Conservation (phyloP, 2,888 invertebrate species). For the Heliconius sara region DNA sequence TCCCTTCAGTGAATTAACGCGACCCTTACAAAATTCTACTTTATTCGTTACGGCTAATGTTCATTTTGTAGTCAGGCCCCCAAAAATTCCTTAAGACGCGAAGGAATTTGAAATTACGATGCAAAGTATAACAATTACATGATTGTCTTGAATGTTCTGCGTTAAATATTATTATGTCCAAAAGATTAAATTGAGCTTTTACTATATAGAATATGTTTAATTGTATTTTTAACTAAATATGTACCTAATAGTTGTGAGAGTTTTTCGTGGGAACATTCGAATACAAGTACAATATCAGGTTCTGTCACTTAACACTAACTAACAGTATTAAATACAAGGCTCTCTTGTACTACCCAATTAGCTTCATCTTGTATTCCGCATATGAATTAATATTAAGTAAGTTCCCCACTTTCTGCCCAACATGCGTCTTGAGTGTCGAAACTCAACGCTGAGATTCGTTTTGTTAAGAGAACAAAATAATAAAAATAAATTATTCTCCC, state of each 20-base stretch:
- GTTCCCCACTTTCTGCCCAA: too few species aligned
- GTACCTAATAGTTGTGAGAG: too few species aligned
- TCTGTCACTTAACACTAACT: background rate
- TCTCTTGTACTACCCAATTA: too few species aligned
- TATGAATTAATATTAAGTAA: too few species aligned
- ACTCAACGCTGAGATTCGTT: too few species aligned
- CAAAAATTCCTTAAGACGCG: slow-evolving; percentile 6
- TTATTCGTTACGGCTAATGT: slow-evolving; percentile 20
- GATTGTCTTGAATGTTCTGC: slow-evolving; percentile 19
- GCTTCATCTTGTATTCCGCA: too few species aligned
- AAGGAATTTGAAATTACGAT: slow-evolving; percentile 22
- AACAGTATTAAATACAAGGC: background rate
- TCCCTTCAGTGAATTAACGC: slow-evolving; percentile 15
- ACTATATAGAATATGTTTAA: background rate
- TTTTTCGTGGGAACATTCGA: background rate
- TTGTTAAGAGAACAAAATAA: too few species aligned
- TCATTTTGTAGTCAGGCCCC: slow-evolving; percentile 13
- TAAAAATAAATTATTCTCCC: too few species aligned
- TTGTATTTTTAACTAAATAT: background rate
- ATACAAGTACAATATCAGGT: background rate
- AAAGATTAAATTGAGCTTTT: background rate
- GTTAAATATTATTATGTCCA: slow-evolving; percentile 6
- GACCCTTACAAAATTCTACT: slow-evolving; percentile 24
- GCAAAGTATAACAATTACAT: slow-evolving; percentile 26
- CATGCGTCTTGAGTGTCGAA: too few species aligned